Evolutionary conservation across 2,113 vertebrate genomes (phyloP), one percentile per base, ranked within the genome.

Genomic region (Pseudorhombus dupliciocellatus): DNA sequence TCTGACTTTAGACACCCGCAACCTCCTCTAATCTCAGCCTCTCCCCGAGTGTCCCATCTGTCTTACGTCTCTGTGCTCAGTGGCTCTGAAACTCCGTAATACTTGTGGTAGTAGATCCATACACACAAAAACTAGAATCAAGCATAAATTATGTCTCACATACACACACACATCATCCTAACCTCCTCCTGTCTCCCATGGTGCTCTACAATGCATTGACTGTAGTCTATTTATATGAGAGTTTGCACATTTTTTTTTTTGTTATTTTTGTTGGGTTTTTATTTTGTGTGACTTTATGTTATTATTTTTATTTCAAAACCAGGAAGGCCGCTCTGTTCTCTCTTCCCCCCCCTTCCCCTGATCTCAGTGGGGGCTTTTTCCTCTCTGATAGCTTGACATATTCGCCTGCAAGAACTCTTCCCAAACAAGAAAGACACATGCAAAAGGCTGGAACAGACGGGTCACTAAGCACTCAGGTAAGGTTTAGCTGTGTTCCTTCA

Each of bases 201-300:
- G 95, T 96, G 95, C 96, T 95, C 92, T 68, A 87, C 83, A 89
- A 88, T 75, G 82, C 84, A 11, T 81, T 26, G 69, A 88, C 92
- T 90, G 85, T 80, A 88, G 85, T 90, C 88, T 92, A 91, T 89
- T 92, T 93, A 91, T 75, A 84, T 75, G 82, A 84, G 87, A 92
- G 79, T 86, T 92, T 93, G 93, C 89, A 87, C 91, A 93, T 88
- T 48, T 2, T 48, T 50, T n/a, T 50, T 50, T 15, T 69, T 63
- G n/a, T 70, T 44, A 59, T 78, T 81, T 81, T 91, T 79, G 72
- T 82, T 75, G 83, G 59, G 20, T 67, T 76, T 76, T 87, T 57
- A 83, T 82, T 82, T 83, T 89, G 73, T 77, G 88, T 75, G 77
- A 75, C 55, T 70, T 79, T 80, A 68, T 84, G 26, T 59, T 37